Evolutionary conservation across 2,113 vertebrate genomes (phyloP), one percentile per base, ranked within the genome.

Genomic region (Pheucticus melanocephalus): DNA sequence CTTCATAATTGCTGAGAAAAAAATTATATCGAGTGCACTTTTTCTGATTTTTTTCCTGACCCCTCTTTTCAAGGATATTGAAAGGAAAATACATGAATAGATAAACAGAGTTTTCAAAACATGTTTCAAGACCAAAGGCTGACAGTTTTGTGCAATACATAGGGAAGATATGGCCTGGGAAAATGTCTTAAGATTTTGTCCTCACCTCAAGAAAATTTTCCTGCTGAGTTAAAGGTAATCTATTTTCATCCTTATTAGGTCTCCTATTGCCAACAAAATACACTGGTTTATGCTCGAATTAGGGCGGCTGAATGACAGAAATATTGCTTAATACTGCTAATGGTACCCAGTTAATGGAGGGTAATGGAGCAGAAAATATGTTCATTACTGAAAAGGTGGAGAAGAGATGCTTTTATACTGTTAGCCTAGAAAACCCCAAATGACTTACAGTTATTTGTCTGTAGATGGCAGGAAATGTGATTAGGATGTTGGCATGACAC

Each of bases 321-420:
- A 80, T 54, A 94, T 45, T 86, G 54, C 80, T 54, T 82, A 90
- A 85, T 77, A 70, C 21, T 81, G 42, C 37, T 95, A 93, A 86
- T 82, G 61, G 63, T 70, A 50, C 9, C 31, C 50, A 82, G 37
- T 79, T 94, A 95, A 93, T 95, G 72, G 68, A 93, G 18, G 21
- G 48, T 69, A 94, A 93, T 89, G 68, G 75, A 93, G 42, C 51
- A 90, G 77, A 95, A 97, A 95, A 95, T 90, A 73, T 39, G 22
- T 95, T 93, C 61, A 71, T 94, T 95, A 93, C 27, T 64, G 54
- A 81, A 93, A 92, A 95, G 44, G 12, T 92, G 81, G 27, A 86
- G 51, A 87, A 86, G 83, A 65, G 72, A 76, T 77, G 39, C 30
- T 94, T 95, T 88, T 77, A 54, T 81, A 81, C 59, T 4, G 3